These are phyloP conservation scores for Brachionus calyciflorus DNA, from an alignment of 1,140 invertebrate species.

Conservation along the genomic window DNA sequence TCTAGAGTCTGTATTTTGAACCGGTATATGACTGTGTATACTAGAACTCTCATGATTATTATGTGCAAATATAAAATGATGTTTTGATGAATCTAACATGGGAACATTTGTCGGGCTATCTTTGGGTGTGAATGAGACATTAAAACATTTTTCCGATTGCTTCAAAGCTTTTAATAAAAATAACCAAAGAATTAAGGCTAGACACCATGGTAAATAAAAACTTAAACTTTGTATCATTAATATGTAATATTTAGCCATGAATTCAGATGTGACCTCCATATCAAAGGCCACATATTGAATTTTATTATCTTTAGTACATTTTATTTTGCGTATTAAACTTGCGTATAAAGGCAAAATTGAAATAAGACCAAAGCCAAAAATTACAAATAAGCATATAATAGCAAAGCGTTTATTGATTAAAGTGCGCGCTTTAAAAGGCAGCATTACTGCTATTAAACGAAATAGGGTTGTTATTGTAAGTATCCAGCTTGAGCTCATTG, in stretches of 20 bases:
- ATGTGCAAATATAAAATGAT: not conserved
- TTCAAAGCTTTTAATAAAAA: slow-evolving; percentile 27
- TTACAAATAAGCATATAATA: not conserved
- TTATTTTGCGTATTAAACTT: slow-evolving; percentile 41
- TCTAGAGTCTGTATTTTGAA: not conserved
- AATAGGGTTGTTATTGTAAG: slow-evolving; percentile 33
- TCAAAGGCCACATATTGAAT: slow-evolving; percentile 16
- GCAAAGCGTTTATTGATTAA: slow-evolving; percentile 38
- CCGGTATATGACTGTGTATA: not conserved
- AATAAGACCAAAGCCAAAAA: slow-evolving; percentile 10
- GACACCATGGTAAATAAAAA: slow-evolving; percentile 35
- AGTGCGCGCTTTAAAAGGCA: not conserved
- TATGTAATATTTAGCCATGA: slow-evolving; percentile 38
- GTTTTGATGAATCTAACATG: not conserved
- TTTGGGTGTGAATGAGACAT: not conserved
- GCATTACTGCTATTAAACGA: slow-evolving; percentile 26
- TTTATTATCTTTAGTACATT: slow-evolving; percentile 11
- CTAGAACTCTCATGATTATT: slow-evolving; percentile 17
- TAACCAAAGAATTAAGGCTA: slow-evolving; percentile 22
- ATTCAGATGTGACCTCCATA: slow-evolving; percentile 25
- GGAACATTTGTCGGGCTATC: not conserved
- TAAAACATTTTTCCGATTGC: slow-evolving; percentile 29
- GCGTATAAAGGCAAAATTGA: slow-evolving; percentile 41
- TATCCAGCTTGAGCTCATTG: slow-evolving; percentile 44
- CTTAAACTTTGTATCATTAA: slow-evolving; percentile 29